Conservation (phyloP, 2,797 vertebrate genomes). For the Varecia variegata region DNA sequence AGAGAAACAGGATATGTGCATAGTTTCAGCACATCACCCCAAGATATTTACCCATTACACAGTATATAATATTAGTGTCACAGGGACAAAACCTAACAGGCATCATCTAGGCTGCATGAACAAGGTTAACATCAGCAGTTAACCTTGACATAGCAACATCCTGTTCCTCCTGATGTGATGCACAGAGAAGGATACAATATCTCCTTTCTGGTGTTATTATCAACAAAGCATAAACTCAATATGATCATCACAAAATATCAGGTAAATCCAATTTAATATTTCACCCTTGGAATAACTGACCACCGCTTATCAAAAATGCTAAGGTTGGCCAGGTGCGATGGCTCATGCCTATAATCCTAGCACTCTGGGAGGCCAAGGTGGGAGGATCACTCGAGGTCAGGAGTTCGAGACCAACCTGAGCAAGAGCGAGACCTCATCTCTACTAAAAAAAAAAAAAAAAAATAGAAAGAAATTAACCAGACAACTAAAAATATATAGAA, state of each 20-base stretch:
- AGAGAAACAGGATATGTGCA: not conserved
- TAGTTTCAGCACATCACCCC: not conserved
- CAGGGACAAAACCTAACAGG: not conserved
- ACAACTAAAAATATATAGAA: too few species aligned
- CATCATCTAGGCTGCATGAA: not conserved
- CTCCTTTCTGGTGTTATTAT: not conserved
- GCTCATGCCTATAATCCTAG: too few species aligned
- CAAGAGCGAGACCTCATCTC: too few species aligned
- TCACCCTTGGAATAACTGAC: not conserved
- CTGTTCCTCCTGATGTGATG: accelerated
- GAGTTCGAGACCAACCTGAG: too few species aligned
- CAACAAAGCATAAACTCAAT: not conserved
- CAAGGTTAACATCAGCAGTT: not conserved
- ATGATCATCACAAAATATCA: not conserved
- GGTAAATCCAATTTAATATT: not conserved
- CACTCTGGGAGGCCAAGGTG: too few species aligned
- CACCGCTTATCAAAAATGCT: not conserved
- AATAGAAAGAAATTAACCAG: too few species aligned
- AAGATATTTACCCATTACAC: not conserved
- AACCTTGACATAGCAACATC: not conserved
- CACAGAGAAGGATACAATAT: not conserved
- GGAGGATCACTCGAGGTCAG: too few species aligned
- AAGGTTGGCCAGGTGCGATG: not conserved
- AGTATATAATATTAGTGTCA: not conserved
- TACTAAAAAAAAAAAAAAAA: too few species aligned